Evolutionary conservation across 2,113 vertebrate species (phyloP).

Genomic region (Phyllostomus discolor): DNA sequence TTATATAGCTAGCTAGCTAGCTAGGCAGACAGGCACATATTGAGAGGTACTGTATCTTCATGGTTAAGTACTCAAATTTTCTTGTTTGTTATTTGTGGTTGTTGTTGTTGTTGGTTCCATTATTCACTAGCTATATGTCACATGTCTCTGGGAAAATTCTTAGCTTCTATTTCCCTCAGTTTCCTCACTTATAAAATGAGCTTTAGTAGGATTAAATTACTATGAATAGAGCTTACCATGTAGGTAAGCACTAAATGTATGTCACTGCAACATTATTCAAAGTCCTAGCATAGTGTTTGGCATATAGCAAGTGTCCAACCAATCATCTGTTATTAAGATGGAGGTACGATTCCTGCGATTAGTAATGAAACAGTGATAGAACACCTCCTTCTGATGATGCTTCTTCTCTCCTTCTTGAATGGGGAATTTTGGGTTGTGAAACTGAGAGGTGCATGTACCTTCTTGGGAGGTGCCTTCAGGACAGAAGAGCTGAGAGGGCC

Average conservation of each 20-base stretch:
- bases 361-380: not conserved
- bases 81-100: slow-evolving; percentile 15
- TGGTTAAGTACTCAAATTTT: not conserved
- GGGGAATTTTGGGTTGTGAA: not conserved
- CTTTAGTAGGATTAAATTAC: not conserved
- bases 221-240: not conserved
- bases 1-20: not conserved
- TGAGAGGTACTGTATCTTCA: not conserved
- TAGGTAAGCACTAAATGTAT: not conserved
- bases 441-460: not conserved
- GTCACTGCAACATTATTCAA: not conserved
- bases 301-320: not conserved
- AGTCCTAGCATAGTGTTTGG: not conserved
- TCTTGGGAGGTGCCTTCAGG: not conserved
- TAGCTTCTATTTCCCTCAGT: not conserved
- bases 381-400: not conserved
- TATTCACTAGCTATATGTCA: not conserved
- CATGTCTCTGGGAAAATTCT: not conserved
- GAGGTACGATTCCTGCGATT: not conserved
- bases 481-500: not conserved
- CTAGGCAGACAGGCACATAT: not conserved
- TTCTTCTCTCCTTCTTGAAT: not conserved
- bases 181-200: not conserved
- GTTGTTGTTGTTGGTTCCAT: not conserved
- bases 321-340: not conserved